A percentile compares a stretch with the other conserved stretches of the same genome.
These are phyloP conservation scores for Haliclystus octoradiatus DNA, from an alignment of 30 jellyfish, hydroid and myxozoan species.

Conservation along the genomic window DNA sequence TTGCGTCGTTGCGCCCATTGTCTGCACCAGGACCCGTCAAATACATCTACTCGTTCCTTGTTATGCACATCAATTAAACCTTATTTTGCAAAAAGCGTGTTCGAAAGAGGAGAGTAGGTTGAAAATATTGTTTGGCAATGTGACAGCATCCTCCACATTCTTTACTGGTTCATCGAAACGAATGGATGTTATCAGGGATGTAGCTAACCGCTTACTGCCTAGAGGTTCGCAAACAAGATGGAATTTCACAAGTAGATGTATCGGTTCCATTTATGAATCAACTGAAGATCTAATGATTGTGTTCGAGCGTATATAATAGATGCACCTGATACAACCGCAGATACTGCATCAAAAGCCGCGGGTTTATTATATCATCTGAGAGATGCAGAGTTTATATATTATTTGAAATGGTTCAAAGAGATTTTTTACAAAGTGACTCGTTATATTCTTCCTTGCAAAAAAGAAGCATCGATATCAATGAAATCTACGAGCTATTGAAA, in stretches of 20 bases:
- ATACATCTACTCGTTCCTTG: too few relatives aligned
- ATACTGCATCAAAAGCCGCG: slow-evolving; percentile 32
- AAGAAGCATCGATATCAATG: slow-evolving; percentile 21
- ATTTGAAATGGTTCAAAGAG: slow-evolving; percentile 11
- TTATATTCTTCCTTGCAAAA: slow-evolving; percentile 37
- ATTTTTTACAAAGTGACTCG: slow-evolving; percentile 23
- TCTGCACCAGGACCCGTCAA: too few relatives aligned
- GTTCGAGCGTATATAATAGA: slow-evolving; percentile 6
- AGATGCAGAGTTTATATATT: slow-evolving; percentile 22
- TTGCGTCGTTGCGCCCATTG: too few relatives aligned
- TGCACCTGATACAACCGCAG: slow-evolving; percentile 14
- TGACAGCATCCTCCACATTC: neutral
- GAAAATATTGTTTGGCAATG: slow-evolving; percentile 13
- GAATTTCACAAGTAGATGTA: slow-evolving; percentile 32
- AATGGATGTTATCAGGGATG: neutral
- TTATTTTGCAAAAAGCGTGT: slow-evolving; percentile 12
- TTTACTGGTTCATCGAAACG: neutral
- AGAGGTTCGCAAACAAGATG: slow-evolving; percentile 31
- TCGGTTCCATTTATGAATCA: slow-evolving; percentile 15
- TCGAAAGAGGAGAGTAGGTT: neutral
- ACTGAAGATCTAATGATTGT: neutral
- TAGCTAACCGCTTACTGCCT: neutral
- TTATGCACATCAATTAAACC: slow-evolving; percentile 52
- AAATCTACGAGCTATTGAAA: slow-evolving; percentile 8
- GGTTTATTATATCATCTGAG: slow-evolving; percentile 17